Evolutionary conservation across 2,888 invertebrate species (phyloP), one percentile per base, ranked within the genome.

Genomic region (Palloptera scutellata): DNA sequence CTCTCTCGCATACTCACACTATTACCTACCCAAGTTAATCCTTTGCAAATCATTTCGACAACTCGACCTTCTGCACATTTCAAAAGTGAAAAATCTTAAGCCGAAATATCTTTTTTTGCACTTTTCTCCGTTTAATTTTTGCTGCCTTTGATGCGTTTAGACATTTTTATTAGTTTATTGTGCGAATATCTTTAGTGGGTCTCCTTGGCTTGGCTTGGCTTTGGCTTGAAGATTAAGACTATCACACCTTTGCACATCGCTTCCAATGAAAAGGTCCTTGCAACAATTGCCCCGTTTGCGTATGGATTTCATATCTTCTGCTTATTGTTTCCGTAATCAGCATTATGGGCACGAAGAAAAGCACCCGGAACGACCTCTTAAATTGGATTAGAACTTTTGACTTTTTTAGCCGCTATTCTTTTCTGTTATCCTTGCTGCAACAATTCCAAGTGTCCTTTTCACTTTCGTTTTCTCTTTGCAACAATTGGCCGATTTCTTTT

Each of bases 81-180:
- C 11, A 48, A 66, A 67, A 69, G 66, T 71, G 48, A 45, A 74
- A 76, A 77, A 76, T 74, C 76, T 75, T 73, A 77, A 75, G 76
- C 72, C 61, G 43, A 65, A 61, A 66, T n/a, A n/a, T 66, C 60
- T 66, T 60, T 66, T 45, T 54, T 51, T n/a, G n/a, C 61, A 48
- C 66, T 61, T 66, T 66, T 11, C 8, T 11, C 17, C 15, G 4
- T 30, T 30, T 30, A 2, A 30, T 30, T 30, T n/a, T 30, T 30
- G 30, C 30, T 30, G 30, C 19, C 12, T 69, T 67, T 72, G 74
- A 76, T 73, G 75, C 74, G 74, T 79, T 78, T 77, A 80, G 80
- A 81, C 80, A 75, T 80, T 78, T 79, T 81, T 81, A 80, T 81
- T 81, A 81, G 78, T 80, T 78, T 76, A 77, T 79, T 80, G 80